These are phyloP conservation scores for Anolis apletophallus DNA, from an alignment of 2,797 vertebrate genomes.

Conservation along the genomic window DNA sequence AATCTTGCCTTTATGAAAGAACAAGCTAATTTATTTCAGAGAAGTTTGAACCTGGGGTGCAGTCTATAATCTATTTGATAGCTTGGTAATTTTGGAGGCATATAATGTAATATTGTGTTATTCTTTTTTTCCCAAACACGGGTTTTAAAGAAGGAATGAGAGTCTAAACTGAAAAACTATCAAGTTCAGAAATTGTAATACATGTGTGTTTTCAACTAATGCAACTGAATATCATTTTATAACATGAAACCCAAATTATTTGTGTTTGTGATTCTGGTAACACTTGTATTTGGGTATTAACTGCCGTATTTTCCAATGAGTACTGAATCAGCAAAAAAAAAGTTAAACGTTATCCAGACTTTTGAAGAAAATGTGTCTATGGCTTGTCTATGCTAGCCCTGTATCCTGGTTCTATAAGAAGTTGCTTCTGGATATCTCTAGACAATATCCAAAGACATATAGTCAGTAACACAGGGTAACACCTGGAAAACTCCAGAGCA, in stretches of 20 bases:
- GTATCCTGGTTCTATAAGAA: no score
- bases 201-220: neutral
- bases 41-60: slow-evolving; percentile 55
- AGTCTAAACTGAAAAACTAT: neutral
- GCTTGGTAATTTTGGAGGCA: slow-evolving; percentile 41
- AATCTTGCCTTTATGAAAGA: slow-evolving; percentile 69
- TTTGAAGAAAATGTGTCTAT: neutral
- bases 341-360: slow-evolving; percentile 2
- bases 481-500: no score
- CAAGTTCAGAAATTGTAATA: neutral
- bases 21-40: slow-evolving; percentile 67
- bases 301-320: neutral
- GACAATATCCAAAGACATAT: no score
- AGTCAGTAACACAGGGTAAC: no score
- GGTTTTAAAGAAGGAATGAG: slow-evolving; percentile 14
- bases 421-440: no score
- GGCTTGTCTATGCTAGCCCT: no score
- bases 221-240: neutral
- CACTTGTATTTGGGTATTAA: slow-evolving; percentile 1
- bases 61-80: slow-evolving; percentile 61
- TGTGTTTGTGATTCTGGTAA: neutral
- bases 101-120: slow-evolving; percentile 32
- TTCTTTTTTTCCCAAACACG: slow-evolving; percentile 8
- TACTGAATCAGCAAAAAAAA: slow-evolving; percentile 1
- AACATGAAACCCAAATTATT: neutral